Percentiles rank a stretch among this genome's conserved stretches.
Evolutionary conservation across 2,797 vertebrate species (phyloP).

Genomic region (Lacerta agilis): DNA sequence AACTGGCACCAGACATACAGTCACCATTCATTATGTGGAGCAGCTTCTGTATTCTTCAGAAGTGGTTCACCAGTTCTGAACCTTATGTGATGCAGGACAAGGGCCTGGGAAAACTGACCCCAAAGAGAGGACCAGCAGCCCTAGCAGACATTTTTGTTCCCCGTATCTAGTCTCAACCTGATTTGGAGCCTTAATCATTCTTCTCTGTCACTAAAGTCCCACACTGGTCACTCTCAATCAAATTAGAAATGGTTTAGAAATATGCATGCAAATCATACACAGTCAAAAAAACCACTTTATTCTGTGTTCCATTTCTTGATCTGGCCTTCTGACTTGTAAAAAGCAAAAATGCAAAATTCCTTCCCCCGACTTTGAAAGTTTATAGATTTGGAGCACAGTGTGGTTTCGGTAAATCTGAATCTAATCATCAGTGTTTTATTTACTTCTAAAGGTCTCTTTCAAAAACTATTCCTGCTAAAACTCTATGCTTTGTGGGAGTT

Average conservation of each 20-base stretch:
- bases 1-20: no score
- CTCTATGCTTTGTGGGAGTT: background rate
- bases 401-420: background rate
- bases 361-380: background rate
- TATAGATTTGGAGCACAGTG: background rate
- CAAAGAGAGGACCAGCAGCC: no score
- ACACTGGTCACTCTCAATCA: background rate
- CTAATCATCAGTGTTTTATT: background rate
- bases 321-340: background rate
- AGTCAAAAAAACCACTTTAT: background rate
- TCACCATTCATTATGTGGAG: no score
- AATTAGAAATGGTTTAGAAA: background rate
- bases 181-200: background rate
- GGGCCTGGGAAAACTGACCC: no score
- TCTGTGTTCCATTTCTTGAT: background rate
- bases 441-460: slow-evolving; percentile 14
- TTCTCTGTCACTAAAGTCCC: background rate
- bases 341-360: background rate
- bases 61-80: no score
- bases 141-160: no score
- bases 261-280: background rate
- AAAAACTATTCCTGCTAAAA: slow-evolving; percentile 47
- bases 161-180: no score
- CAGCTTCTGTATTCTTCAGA: no score
- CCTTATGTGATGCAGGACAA: no score